A percentile compares a stretch with the other conserved stretches of the same genome.
These are phyloP conservation scores for Lasius platythorax DNA, from an alignment of 2,888 invertebrate genomes.

Conservation along the genomic window DNA sequence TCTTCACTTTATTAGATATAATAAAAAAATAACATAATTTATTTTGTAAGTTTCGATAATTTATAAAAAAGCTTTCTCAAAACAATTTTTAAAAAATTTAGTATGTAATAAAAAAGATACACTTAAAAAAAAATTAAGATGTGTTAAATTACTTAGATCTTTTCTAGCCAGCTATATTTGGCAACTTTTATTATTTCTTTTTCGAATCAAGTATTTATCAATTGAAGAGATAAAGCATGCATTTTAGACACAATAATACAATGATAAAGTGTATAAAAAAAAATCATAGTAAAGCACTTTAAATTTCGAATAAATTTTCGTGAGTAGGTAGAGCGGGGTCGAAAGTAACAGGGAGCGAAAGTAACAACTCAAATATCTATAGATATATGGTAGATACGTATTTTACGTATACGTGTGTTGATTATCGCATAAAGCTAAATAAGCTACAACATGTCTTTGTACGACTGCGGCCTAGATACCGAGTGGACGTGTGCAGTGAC, in stretches of 20 bases:
- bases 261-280: not conserved
- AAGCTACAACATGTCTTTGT: no score
- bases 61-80: not conserved
- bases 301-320: not conserved
- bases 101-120: not conserved
- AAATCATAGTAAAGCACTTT: not conserved
- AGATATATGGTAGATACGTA: no score
- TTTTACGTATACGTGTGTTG: no score
- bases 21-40: not conserved
- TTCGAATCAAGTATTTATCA: not conserved
- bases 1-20: not conserved
- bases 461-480: no score
- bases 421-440: no score
- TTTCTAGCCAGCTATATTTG: not conserved
- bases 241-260: not conserved
- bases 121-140: not conserved
- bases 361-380: no score
- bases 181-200: not conserved
- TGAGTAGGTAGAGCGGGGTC: not conserved
- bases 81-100: not conserved
- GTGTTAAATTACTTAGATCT: not conserved
- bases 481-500: no score
- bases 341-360: no score
- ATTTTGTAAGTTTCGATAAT: not conserved
- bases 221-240: not conserved